These are phyloP conservation scores for Ictalurus furcatus DNA, from an alignment of 2,113 vertebrate species.

Conservation along the genomic window DNA sequence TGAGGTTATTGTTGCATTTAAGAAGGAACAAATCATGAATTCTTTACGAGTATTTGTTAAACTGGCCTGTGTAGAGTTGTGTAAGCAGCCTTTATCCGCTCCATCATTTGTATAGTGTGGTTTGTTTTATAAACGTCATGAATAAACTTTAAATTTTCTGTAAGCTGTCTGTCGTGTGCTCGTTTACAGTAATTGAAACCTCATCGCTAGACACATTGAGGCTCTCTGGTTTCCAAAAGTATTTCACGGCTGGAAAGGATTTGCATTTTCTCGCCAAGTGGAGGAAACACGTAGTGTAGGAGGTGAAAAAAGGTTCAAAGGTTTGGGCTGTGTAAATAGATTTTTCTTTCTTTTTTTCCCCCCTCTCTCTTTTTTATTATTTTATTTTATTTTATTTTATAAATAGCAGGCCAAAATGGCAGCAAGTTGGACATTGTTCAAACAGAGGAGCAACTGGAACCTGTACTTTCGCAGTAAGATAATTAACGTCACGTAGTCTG, in stretches of 20 bases:
- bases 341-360: too few species aligned
- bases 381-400: too few species aligned
- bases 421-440: not conserved
- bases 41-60: constrained; percentile 66
- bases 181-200: not conserved
- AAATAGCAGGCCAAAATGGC: too few species aligned
- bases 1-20: constrained; percentile 58
- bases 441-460: not conserved
- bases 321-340: too few species aligned
- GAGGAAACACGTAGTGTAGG: not conserved
- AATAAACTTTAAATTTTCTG: constrained; percentile 79
- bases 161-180: constrained; percentile 45
- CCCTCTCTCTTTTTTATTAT: too few species aligned
- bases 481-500: not conserved
- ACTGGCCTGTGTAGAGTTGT: constrained; percentile 82
- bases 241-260: not conserved
- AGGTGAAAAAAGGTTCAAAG: not conserved
- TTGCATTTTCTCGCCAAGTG: not conserved
- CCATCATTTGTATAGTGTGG: constrained; percentile 90
- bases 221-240: not conserved
- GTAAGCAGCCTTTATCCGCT: constrained; percentile 71
- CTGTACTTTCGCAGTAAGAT: not conserved
- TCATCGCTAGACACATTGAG: not conserved
- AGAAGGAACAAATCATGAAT: constrained; percentile 64
- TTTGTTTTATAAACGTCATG: constrained; percentile 88